Evolutionary conservation across 2,888 invertebrate species (phyloP).

Genomic region (Selenia dentaria): DNA sequence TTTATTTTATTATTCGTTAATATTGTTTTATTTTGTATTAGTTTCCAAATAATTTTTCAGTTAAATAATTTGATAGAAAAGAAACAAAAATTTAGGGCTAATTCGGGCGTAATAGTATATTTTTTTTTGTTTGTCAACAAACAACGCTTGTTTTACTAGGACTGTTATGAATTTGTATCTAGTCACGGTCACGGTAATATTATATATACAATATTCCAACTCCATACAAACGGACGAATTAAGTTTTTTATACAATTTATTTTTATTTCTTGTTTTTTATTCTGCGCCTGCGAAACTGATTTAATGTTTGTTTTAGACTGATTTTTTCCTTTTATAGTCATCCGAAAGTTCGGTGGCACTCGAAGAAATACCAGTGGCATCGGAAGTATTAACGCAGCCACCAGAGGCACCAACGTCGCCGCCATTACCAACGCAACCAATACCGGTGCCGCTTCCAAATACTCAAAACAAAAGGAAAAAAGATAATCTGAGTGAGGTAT

Average conservation of each 20-base stretch:
- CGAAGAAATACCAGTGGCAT: neutral
- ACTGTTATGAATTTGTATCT: conserved; percentile 16
- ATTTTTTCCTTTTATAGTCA: conserved; percentile 15
- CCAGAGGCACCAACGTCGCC: too few relatives aligned
- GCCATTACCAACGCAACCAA: too few relatives aligned
- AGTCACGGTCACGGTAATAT: conserved; percentile 8
- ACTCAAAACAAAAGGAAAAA: too few relatives aligned
- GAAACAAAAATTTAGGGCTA: too few relatives aligned
- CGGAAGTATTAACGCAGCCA: too few relatives aligned
- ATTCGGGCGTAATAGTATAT: conserved; percentile 2
- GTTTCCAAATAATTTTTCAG: conserved; percentile 10
- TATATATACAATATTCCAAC: conserved; percentile 5
- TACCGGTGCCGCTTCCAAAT: too few relatives aligned
- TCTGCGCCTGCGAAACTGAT: conserved; percentile 5
- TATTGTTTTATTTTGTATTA: conserved; percentile 6
- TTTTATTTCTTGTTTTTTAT: conserved; percentile 9
- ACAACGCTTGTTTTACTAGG: conserved; percentile 11
- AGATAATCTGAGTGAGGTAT: too few relatives aligned
- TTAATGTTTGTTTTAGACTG: conserved; percentile 11
- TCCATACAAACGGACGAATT: conserved; percentile 4
- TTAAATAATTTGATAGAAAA: conserved; percentile 8
- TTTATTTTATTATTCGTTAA: conserved; percentile 3
- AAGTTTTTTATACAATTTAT: conserved; percentile 7
- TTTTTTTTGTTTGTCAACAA: neutral
- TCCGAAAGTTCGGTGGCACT: conserved; percentile 14